Evolutionary conservation across 2,888 invertebrate genomes (phyloP).

Genomic region (Opisthograptis luteolata): DNA sequence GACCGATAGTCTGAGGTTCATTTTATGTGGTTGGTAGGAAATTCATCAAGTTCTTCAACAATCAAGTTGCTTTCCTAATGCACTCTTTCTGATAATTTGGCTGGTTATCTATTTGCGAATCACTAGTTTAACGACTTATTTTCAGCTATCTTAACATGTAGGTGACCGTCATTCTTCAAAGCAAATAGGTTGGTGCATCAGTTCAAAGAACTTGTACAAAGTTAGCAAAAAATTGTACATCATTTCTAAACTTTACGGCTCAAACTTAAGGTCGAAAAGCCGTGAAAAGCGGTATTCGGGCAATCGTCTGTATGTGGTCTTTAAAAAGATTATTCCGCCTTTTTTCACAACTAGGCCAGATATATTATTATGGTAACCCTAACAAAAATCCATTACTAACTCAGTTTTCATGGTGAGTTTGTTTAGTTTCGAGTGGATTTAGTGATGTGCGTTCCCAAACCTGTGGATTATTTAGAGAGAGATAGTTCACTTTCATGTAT

Average conservation of each 20-base stretch:
- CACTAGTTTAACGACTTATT: background rate
- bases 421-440: slow-evolving; percentile 23
- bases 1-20: no score
- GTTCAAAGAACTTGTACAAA: slow-evolving; percentile 21
- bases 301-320: slow-evolving; percentile 34
- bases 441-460: slow-evolving; percentile 11
- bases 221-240: background rate
- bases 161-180: slow-evolving; percentile 38
- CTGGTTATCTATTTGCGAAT: slow-evolving; percentile 1
- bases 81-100: background rate
- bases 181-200: slow-evolving; percentile 38
- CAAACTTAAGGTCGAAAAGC: slow-evolving; percentile 19
- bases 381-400: slow-evolving; percentile 33
- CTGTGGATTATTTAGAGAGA: background rate
- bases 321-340: slow-evolving; percentile 45
- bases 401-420: slow-evolving; percentile 21
- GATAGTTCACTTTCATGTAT: background rate
- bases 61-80: no score
- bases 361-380: slow-evolving; percentile 34
- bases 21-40: no score
- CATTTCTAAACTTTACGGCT: slow-evolving; percentile 15
- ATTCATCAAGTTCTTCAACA: no score
- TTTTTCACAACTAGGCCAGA: slow-evolving; percentile 59
- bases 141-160: slow-evolving; percentile 28
- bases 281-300: slow-evolving; percentile 1